phyloP scores from a whole-genome alignment of 2,888 invertebrate genomes.

The Ganaspis brasiliensis region DNA sequence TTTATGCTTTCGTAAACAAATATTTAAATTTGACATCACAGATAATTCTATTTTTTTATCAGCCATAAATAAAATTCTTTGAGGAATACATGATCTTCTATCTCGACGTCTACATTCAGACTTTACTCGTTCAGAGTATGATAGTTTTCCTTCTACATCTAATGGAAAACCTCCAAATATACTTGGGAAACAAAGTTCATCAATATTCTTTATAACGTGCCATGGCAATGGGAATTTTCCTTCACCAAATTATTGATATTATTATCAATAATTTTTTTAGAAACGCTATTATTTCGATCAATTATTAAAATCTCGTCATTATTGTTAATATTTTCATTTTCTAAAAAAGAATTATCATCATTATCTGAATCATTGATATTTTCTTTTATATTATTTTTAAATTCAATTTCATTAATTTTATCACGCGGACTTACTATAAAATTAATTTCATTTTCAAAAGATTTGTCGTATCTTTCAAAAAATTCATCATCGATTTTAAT shows the following conservation, averaged over 20 bases:
- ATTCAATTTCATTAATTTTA: constrained; percentile 8
- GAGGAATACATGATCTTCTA: constrained; percentile 40
- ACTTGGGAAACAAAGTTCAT: constrained; percentile 64
- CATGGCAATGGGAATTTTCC: constrained; percentile 62
- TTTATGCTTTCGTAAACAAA: background rate
- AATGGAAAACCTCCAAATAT: constrained; percentile 56
- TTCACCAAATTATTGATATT: constrained; percentile 66
- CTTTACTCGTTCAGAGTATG: constrained; percentile 43
- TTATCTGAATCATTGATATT: background rate
- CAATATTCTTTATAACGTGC: constrained; percentile 59
- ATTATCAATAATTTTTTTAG: constrained; percentile 54
- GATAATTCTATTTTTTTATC: constrained; percentile 33
- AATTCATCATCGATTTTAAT: constrained; percentile 47
- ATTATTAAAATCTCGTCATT: constrained; percentile 58
- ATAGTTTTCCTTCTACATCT: constrained; percentile 39
- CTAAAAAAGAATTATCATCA: constrained; percentile 28
- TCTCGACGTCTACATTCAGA: constrained; percentile 48
- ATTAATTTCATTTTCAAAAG: constrained; percentile 32
- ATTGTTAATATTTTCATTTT: constrained; percentile 46
- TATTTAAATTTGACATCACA: constrained; percentile 17
- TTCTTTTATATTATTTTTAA: background rate
- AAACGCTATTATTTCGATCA: constrained; percentile 55
- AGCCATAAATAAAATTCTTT: constrained; percentile 44
- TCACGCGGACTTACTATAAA: constrained; percentile 51
- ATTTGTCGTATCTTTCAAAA: constrained; percentile 48